A percentile compares a stretch with the other conserved stretches of the same genome.
Conservation (phyloP, 92 coral and sea anemone genomes). For the Epizoanthus scotinus region DNA sequence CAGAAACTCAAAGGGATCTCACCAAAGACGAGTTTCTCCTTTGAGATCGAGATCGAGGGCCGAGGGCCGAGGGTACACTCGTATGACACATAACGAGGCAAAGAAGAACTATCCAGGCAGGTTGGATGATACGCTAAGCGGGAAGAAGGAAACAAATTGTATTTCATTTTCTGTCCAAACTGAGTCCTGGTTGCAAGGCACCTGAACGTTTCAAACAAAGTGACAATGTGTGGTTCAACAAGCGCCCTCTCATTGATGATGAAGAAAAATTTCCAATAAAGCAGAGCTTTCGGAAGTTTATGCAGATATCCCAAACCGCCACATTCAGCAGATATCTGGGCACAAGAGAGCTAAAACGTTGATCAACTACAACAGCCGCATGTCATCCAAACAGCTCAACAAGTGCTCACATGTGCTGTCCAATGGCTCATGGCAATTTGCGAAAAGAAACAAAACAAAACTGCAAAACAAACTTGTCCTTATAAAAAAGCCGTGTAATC, state of each 20-base stretch:
- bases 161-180: conserved; percentile 42
- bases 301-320: conserved; percentile 51
- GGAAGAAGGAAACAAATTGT: conserved; percentile 34
- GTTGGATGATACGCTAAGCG: conserved; percentile 35
- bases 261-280: conserved; percentile 7
- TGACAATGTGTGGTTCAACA: no score
- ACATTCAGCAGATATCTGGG: conserved; percentile 47
- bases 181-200: conserved; percentile 29
- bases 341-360: conserved; percentile 46
- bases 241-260: no score
- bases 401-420: conserved; percentile 20
- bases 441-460: no score
- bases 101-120: conserved; percentile 47
- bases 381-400: conserved; percentile 41
- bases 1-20: conserved; percentile 41
- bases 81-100: conserved; percentile 35
- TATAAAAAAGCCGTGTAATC: no score
- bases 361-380: conserved; percentile 43
- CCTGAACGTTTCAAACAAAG: neutral
- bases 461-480: no score
- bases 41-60: conserved; percentile 41
- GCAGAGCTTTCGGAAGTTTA: conserved; percentile 46
- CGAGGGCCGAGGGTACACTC: conserved; percentile 10
- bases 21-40: conserved; percentile 18
- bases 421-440: no score